These are phyloP conservation scores for Myopa testacea DNA, from an alignment of 2,888 invertebrate species.

Conservation along the genomic window DNA sequence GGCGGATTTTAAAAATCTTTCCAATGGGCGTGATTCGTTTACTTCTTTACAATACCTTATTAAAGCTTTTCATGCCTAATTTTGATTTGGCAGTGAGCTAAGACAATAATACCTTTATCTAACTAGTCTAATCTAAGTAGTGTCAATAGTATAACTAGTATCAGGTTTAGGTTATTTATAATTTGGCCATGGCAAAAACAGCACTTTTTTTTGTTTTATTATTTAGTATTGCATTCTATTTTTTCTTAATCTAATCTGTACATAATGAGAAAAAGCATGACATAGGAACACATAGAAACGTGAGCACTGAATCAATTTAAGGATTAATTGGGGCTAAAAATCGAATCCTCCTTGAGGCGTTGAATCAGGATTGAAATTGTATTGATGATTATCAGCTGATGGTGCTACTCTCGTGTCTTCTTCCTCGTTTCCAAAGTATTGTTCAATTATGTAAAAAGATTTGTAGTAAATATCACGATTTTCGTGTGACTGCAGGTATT, in stretches of 20 bases:
- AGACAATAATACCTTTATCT: too few relatives aligned
- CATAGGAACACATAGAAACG: background rate
- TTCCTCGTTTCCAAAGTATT: conserved; percentile 94
- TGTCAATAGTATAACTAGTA: too few relatives aligned
- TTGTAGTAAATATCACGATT: conserved; percentile 97
- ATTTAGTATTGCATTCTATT: background rate
- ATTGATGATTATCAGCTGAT: conserved; percentile 77
- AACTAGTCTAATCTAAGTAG: too few relatives aligned
- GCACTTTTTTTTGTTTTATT: background rate
- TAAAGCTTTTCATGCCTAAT: too few relatives aligned
- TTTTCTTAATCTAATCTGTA: background rate
- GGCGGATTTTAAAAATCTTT: too few relatives aligned
- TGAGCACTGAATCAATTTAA: background rate
- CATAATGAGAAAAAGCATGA: background rate
- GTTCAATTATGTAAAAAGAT: conserved; percentile 96
- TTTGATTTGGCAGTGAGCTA: too few relatives aligned
- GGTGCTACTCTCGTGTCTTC: conserved; percentile 85
- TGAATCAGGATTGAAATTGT: conserved; percentile 78
- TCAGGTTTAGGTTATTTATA: too few relatives aligned
- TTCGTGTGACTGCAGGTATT: conserved; percentile 96
- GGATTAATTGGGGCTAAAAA: conserved; percentile 71
- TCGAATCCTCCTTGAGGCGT: conserved; percentile 85
- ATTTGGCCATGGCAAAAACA: too few relatives aligned
- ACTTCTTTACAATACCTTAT: too few relatives aligned
- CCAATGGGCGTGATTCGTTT: too few relatives aligned